Base-by-base conservation (phyloP, 2,797 vertebrate genomes). In the Glossophaga mutica region DNA sequence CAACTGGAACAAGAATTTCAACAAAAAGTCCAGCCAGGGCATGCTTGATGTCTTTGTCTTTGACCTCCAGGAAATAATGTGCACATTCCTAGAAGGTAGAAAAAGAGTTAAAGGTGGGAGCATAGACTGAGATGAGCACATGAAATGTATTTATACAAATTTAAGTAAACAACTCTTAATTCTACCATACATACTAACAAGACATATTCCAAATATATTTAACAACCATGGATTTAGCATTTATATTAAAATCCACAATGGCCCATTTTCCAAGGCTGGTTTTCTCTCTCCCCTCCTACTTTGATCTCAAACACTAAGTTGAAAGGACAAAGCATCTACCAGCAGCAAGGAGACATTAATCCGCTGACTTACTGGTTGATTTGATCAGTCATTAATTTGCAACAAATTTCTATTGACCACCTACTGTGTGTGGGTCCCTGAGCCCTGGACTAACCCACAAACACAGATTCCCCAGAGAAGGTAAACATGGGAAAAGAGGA, bases 1-100 rank as follows among this genome's bases (percentile, higher is more conserved):
- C 99, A 82, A 99, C 99, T 0, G 99, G 99, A 93, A 99, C 99
- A 83, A 99, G 99, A 98, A 99, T 99, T 98, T 99, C 99, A 96
- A 99, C 99, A 98, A 99, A 99, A 83, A 99, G 99, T 93, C 99
- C 99, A 3, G 99, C 99, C 97, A 99, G 98, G 95, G 99, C 99
- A 97, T 99, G 99, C 97, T 99, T 99, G 97, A 99, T 99, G 97
- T 99, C 99, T 99, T 99, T 99, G 98, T 99, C 99, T 98, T 99
- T 99, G 95, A 99, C 99, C 98, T 99, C 99, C 96, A 99, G 98
- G 98, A 99, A 99, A 98, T 99, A 99, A 98, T 99, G 99, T 32
- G 99, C 99, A 98, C 99, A 99, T 98, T 99, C 99, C 99, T 99
- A 68, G 91, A 91, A 97, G 68, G 94, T 24, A 97, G 87, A 55